Base-by-base conservation (phyloP, 2,888 invertebrate genomes). In the Papilio gigon region DNA sequence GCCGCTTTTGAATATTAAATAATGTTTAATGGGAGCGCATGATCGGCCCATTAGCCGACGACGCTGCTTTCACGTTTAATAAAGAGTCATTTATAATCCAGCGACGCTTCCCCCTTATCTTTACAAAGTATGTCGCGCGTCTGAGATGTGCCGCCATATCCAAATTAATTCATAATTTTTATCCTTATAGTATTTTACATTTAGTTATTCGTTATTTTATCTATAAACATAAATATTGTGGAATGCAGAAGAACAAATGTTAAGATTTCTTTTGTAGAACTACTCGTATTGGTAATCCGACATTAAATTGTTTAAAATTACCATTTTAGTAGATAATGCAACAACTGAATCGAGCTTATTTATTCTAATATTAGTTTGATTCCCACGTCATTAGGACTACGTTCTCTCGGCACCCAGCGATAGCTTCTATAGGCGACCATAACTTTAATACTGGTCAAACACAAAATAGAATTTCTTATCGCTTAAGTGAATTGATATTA, bases 1-100 rank as follows among this genome's bases (percentile, higher is more conserved):
- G 89, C 80, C 82, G 87, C 90, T 91, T 92, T 92, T 92, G 92
- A 92, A 92, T 92, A 92, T 92, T 92, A 91, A 92, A 92, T 92
- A 92, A 92, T 92, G 87, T 90, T 90, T 91, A 92, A 92, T 92
- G 91, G 90, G 90, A 90, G 91, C 91, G 91, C 92, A 92, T 92
- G 92, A 92, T 91, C 90, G 89, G 87, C 88, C 92, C 92, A 92
- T 92, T 92, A 92, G 90, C 90, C 88, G 88, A 84, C 89, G 88
- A 87, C 89, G 88, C 83, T 92, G 90, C 90, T 90, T 90, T 90
- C 91, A 90, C 89, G 88, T 92, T 91, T 92, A 92, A 92, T 92
- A 92, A 92, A 91, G 90, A 91, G 89, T 90, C 89, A 92, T 92
- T 92, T 92, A 92, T 92, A 92, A 91, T 88, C 87, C 86, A 82